phyloP scores from a whole-genome alignment of 2,113 vertebrate species.

The Cynoglossus semilaevis region DNA sequence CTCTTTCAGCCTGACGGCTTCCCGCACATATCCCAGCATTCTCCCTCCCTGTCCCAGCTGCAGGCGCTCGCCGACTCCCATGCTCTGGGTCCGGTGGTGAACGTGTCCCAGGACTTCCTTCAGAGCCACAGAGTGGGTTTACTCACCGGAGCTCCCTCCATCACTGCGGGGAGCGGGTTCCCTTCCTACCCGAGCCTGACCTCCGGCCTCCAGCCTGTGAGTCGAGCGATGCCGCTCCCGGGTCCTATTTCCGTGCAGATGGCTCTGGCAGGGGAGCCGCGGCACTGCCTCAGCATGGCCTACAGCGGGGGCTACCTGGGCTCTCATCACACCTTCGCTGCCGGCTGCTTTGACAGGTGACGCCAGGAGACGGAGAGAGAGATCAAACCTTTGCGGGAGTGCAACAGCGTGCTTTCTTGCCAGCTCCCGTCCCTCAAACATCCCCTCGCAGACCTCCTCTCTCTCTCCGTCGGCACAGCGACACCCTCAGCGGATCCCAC shows the following conservation, averaged over 20 bases:
- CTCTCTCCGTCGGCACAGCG: slow-evolving; percentile 66
- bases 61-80: slow-evolving; percentile 79
- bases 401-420: slow-evolving; percentile 41
- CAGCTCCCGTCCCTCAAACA: slow-evolving; percentile 44
- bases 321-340: slow-evolving; percentile 68
- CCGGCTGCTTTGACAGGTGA: slow-evolving; percentile 85
- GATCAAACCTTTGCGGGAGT: slow-evolving; percentile 39
- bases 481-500: slow-evolving; percentile 32
- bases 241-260: slow-evolving; percentile 80
- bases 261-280: slow-evolving; percentile 75
- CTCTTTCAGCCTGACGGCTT: slow-evolving; percentile 81
- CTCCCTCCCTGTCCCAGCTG: slow-evolving; percentile 75
- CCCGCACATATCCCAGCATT: slow-evolving; percentile 72
- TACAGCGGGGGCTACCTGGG: slow-evolving; percentile 80
- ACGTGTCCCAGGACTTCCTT: slow-evolving; percentile 80
- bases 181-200: slow-evolving; percentile 70
- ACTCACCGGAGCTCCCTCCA: slow-evolving; percentile 59
- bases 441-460: slow-evolving; percentile 53
- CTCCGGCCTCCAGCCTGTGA: slow-evolving; percentile 58
- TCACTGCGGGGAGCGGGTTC: slow-evolving; percentile 53
- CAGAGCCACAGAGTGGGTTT: slow-evolving; percentile 74
- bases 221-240: slow-evolving; percentile 73
- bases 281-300: slow-evolving; percentile 74
- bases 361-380: slow-evolving; percentile 78
- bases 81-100: slow-evolving; percentile 78